Percentiles rank a stretch among this genome's conserved stretches.
These are phyloP conservation scores for Grantiella picta DNA, from an alignment of 2,113 vertebrate genomes.

Conservation along the genomic window DNA sequence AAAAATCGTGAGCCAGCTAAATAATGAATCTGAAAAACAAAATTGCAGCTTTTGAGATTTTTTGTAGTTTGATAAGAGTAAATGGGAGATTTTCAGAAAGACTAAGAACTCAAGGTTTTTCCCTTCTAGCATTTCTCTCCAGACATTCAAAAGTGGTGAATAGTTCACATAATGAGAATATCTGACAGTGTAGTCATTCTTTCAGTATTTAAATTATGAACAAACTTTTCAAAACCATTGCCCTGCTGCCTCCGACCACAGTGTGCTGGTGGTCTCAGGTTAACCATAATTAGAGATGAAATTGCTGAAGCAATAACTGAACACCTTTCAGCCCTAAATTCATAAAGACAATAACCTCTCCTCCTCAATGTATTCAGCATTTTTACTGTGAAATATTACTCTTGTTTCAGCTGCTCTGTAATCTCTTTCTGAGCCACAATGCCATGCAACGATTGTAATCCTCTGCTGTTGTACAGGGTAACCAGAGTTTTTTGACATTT, in stretches of 20 bases:
- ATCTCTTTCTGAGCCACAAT: background rate
- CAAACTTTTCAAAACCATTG: background rate
- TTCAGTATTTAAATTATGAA: background rate
- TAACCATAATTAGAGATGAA: background rate
- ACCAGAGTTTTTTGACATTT: conserved; percentile 41
- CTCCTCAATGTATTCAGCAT: background rate
- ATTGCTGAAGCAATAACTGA: background rate
- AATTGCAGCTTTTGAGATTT: rapidly evolving
- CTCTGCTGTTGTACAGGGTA: background rate
- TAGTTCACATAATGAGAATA: background rate
- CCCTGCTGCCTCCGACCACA: background rate
- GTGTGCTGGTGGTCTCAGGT: background rate
- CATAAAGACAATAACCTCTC: background rate
- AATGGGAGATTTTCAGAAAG: background rate
- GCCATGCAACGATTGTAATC: background rate
- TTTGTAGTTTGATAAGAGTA: background rate
- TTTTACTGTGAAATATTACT: background rate
- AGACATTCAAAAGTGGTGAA: background rate
- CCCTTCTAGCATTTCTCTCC: background rate
- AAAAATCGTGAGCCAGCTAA: background rate
- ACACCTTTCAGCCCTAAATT: background rate
- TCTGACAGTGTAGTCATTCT: background rate
- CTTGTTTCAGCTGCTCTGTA: background rate
- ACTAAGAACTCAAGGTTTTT: background rate
- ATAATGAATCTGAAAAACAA: background rate